Evolutionary conservation across 1,140 invertebrate species (phyloP).

Genomic region (Bombus terrestris): DNA sequence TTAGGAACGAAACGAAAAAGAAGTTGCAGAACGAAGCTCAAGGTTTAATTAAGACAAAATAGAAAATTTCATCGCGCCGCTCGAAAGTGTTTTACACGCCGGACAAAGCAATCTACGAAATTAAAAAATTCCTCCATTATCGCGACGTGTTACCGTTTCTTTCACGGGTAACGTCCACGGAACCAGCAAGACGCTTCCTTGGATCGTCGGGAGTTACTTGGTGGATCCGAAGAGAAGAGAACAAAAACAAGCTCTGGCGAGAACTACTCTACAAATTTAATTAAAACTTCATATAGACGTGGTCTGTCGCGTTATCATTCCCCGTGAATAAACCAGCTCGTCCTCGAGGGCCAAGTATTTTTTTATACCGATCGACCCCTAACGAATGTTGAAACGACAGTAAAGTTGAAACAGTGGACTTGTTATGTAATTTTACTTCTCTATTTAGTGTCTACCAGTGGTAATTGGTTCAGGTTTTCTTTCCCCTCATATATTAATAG

Average conservation of each 20-base stretch:
- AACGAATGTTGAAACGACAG: too few relatives aligned
- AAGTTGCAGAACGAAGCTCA: not conserved
- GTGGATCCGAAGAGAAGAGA: too few relatives aligned
- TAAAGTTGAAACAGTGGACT: too few relatives aligned
- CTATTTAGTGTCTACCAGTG: too few relatives aligned
- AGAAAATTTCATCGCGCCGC: slow-evolving; percentile 9
- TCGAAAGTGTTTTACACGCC: slow-evolving; percentile 11
- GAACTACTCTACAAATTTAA: not conserved
- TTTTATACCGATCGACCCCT: too few relatives aligned
- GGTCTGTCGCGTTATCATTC: not conserved
- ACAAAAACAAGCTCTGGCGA: not conserved
- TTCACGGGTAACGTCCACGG: not conserved
- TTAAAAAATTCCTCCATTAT: slow-evolving; percentile 37
- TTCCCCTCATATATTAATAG: too few relatives aligned
- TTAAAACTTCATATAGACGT: not conserved
- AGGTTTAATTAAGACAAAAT: slow-evolving; percentile 42
- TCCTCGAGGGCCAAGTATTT: not conserved
- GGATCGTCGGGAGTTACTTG: not conserved
- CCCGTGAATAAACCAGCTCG: not conserved
- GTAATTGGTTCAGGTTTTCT: too few relatives aligned
- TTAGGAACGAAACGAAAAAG: not conserved
- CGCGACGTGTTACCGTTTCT: not conserved
- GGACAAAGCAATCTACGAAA: slow-evolving; percentile 33
- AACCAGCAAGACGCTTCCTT: not conserved
- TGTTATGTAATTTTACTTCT: too few relatives aligned